Base-by-base conservation (phyloP, 2,888 invertebrate species). In the Zygogramma bicolorata region DNA sequence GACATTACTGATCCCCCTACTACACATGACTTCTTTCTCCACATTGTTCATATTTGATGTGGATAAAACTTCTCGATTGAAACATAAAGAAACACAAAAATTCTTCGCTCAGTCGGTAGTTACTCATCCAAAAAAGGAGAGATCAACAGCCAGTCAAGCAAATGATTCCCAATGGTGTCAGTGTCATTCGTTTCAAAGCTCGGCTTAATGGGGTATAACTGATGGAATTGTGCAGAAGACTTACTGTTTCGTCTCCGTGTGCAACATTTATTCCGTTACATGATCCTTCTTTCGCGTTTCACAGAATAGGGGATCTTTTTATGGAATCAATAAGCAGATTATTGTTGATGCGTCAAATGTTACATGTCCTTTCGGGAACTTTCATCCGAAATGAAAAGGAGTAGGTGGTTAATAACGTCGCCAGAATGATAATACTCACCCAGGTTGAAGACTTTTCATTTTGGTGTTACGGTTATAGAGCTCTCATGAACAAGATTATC, bases 61-160 rank as follows among this genome's bases (percentile, higher is more conserved):
- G 53, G 27, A 53, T 53, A 18, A 63, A 29, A 27, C 46, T 27
- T 20, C 46, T 27, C 42, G 65, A 65, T 65, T 68, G 68, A 59
- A 61, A 61, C 65, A 61, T 72, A 49, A 65, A 68, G 68, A 38
- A 68, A 72, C 72, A 72, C 71, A 68, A 68, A 72, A 68, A 65
- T 72, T 65, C 53, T 49, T 71, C 68, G 49, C 46, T 68, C 68
- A 58, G 57, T 68, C 61, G 38, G 65, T 49, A 38, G 65, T 59
- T 68, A 68, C 63, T 61, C 53, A 68, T 59, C 65, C 68, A 65
- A 53, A 65, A 61, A 57, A 60, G 46, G 53, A 63, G 57, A 59
- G 65, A 65, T 72, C 72, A 68, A 72, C 72, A 68, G 34, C 65
- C 72, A 72, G 72, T 72, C 65, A 34, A 72, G 72, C 72, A 72